A percentile compares a stretch with the other conserved stretches of the same genome.
These are phyloP conservation scores for Acyrthosiphon pisum DNA, from an alignment of 1,140 invertebrate species.

Conservation along the genomic window DNA sequence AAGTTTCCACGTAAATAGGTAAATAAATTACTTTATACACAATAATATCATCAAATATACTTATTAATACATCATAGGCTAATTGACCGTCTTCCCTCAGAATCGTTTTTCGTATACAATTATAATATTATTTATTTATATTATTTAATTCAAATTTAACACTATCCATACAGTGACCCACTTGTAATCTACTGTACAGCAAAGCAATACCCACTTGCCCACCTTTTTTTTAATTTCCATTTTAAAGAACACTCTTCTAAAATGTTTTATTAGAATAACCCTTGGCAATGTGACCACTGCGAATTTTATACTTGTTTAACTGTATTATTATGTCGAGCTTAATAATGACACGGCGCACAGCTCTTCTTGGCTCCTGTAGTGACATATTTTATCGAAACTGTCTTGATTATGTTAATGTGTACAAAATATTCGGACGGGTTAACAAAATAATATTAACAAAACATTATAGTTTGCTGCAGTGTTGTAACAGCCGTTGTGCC, in stretches of 20 bases:
- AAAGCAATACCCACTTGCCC: too few relatives aligned
- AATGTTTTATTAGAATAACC: not conserved
- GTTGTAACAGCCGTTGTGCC: not conserved
- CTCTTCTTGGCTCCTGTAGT: not conserved
- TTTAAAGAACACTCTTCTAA: not conserved
- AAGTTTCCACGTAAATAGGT: too few relatives aligned
- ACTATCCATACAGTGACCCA: too few relatives aligned
- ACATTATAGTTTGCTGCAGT: not conserved
- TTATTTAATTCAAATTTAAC: too few relatives aligned
- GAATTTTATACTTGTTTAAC: not conserved
- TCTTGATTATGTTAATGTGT: not conserved
- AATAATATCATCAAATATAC: too few relatives aligned
- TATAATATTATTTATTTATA: too few relatives aligned
- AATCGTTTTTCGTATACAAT: too few relatives aligned
- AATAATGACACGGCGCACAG: not conserved
- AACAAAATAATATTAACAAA: not conserved
- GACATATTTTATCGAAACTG: slow-evolving; percentile 10
- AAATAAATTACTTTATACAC: too few relatives aligned
- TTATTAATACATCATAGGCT: too few relatives aligned
- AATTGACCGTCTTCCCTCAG: too few relatives aligned
- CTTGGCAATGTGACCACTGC: not conserved
- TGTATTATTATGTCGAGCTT: not conserved
- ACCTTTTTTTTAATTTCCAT: not conserved
- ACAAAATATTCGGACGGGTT: too few relatives aligned
- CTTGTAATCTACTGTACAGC: too few relatives aligned